These are phyloP conservation scores for Erythrocercus mccallii DNA, from an alignment of 2,113 vertebrate genomes.

Conservation along the genomic window DNA sequence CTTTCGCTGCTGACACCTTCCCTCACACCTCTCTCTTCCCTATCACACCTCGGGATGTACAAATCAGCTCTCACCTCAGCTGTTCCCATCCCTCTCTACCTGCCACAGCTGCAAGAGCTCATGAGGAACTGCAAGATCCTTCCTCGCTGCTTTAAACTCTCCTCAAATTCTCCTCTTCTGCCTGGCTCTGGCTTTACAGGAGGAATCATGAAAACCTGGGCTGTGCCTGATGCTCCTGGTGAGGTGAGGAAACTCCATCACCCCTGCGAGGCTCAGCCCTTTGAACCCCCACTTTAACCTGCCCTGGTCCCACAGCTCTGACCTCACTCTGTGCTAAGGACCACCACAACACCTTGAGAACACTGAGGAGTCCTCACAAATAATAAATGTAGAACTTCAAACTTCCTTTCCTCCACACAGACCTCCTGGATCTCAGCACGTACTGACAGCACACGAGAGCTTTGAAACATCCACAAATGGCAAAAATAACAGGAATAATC, in stretches of 20 bases:
- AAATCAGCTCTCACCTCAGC: background rate
- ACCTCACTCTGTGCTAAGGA: background rate
- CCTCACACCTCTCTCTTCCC: background rate
- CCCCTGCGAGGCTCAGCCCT: background rate
- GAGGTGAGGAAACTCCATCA: rapidly evolving
- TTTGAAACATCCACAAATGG: background rate
- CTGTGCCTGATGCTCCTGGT: background rate
- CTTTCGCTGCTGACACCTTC: rapidly evolving
- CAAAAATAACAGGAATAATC: background rate
- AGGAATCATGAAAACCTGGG: background rate
- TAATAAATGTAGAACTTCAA: background rate
- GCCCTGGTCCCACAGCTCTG: rapidly evolving
- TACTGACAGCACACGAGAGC: background rate
- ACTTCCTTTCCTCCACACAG: background rate
- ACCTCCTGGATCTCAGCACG: background rate
- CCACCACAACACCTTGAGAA: rapidly evolving
- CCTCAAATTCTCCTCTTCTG: background rate
- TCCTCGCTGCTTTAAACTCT: background rate
- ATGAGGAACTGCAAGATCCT: background rate
- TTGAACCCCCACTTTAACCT: too few relatives aligned
- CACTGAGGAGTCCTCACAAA: rapidly evolving
- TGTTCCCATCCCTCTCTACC: background rate
- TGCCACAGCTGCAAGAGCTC: background rate
- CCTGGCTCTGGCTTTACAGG: background rate
- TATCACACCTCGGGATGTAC: background rate